phyloP scores from a whole-genome alignment of 2,113 vertebrate genomes.

The Struthidea cinerea region DNA sequence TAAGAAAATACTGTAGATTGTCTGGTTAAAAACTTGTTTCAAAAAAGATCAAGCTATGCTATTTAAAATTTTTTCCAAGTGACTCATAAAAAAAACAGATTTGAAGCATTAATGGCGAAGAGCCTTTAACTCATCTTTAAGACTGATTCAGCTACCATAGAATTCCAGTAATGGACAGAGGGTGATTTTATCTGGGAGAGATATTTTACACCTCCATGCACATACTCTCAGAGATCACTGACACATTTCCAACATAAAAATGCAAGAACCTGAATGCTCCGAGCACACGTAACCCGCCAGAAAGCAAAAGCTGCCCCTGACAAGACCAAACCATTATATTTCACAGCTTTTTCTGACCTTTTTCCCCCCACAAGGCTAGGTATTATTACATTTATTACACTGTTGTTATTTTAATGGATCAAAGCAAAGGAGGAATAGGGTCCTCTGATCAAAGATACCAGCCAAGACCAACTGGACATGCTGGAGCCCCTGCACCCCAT shows the following conservation, averaged over 20 bases:
- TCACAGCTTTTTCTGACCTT: background rate
- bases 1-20: background rate
- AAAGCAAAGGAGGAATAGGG: background rate
- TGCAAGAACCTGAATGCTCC: background rate
- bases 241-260: background rate
- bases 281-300: background rate
- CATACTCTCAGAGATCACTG: background rate
- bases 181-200: background rate
- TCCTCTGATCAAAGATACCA: background rate
- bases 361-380: too few species aligned
- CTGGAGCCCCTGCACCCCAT: background rate
- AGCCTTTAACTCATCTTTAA: conserved; percentile 14
- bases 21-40: background rate
- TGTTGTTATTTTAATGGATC: background rate
- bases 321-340: background rate
- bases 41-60: background rate
- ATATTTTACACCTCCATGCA: conserved; percentile 10
- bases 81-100: background rate
- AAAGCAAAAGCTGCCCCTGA: background rate
- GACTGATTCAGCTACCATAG: conserved; percentile 1
- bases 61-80: conserved; percentile 39
- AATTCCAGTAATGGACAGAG: background rate
- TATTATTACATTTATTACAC: background rate
- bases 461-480: background rate
- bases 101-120: conserved; percentile 6